Percentiles rank a stretch among this genome's conserved stretches.
These are phyloP conservation scores for Glossophaga mutica DNA, from an alignment of 2,797 vertebrate species.

Conservation along the genomic window DNA sequence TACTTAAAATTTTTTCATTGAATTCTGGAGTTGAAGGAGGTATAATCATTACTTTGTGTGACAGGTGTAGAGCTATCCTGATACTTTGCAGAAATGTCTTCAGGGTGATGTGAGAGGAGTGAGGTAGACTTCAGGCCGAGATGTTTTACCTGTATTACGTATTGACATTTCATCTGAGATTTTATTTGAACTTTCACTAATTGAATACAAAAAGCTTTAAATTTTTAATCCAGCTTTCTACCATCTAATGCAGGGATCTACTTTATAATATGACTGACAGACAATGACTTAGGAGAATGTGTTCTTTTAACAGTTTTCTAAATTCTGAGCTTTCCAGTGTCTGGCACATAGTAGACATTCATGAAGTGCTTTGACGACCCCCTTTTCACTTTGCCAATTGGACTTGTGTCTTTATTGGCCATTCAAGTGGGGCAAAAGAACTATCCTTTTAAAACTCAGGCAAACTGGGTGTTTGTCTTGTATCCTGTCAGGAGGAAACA, in stretches of 20 bases:
- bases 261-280: neutral
- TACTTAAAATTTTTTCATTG: neutral
- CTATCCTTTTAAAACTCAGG: conserved; percentile 87
- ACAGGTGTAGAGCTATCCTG: neutral
- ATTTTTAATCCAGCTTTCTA: conserved; percentile 4
- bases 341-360: neutral
- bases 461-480: conserved; percentile 85
- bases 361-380: conserved; percentile 74
- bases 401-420: conserved; percentile 93
- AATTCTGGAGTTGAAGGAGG: neutral
- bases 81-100: neutral
- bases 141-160: neutral
- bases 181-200: conserved; percentile 4
- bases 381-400: conserved; percentile 96
- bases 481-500: conserved; percentile 90
- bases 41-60: neutral
- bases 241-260: neutral
- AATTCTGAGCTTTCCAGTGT: neutral
- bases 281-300: neutral
- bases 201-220: neutral
- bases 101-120: neutral
- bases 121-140: neutral
- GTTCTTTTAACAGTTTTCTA: neutral
- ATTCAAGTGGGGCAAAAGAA: conserved; percentile 94
- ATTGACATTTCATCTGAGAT: neutral